Base-by-base conservation (phyloP, 2,113 vertebrate species). In the Corythoichthys intestinalis region DNA sequence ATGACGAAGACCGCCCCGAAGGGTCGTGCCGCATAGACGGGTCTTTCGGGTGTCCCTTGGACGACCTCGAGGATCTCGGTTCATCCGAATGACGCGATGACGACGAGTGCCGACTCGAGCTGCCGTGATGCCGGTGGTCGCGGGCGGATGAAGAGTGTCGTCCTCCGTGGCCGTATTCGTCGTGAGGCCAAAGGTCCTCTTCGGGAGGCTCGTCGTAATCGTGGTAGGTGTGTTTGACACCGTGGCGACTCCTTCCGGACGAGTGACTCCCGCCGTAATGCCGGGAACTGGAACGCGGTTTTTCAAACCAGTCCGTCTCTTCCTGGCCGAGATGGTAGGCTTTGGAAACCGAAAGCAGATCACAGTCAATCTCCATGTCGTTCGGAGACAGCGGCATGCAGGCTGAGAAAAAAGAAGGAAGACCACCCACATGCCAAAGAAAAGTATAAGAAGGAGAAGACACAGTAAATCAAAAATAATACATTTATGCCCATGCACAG, bases 261-360 rank as follows among this genome's bases (percentile, higher is more conserved):
- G 95, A 94, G 65, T 97, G 95, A 86, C 94, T 93, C 69, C 89
- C 83, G 88, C 94, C 87, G 46, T 98, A 96, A 91, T 96, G 95
- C 82, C 96, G 94, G 83, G 95, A 95, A 85, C 94, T 95, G 34
- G 94, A 92, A 76, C 96, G 94, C 47, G 97, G 97, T 85, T 99
- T 99, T 93, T 99, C 97, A 92, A 99, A 99, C 97, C 97, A 99
- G 93, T 99, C 97, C 17, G 97, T 99, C 92, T 99, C 97, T 91
- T 98, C 97, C 91, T 98, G 96, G 87, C 97, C 95, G 90, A 99
- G 95, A 92, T 99, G 96, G 94, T 98, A 98, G 82, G 97, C 97
- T 99, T 98, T 92, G 78, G 94, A 94, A 97, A 98, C 93, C 95
- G 96, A 96, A 96, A 95, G 95, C 91, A 97, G 94, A 95, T 92